Conservation (phyloP, 2,888 invertebrate genomes). For the Abscondita cerata region DNA sequence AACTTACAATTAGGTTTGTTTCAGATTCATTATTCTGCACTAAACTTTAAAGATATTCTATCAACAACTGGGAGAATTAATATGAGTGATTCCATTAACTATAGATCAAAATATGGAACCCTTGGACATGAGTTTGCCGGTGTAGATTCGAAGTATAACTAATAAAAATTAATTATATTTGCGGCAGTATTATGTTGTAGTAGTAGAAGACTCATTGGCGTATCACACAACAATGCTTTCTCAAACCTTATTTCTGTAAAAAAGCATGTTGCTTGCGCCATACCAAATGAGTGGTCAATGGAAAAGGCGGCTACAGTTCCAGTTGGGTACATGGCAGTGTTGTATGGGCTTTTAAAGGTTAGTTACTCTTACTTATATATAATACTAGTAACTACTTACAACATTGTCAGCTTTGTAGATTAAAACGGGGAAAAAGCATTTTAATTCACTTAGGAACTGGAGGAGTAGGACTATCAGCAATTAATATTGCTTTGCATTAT, state of each 20-base stretch:
- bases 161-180: conserved; percentile 53
- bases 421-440: conserved; percentile 56
- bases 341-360: conserved; percentile 44
- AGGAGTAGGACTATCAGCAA: conserved; percentile 80
- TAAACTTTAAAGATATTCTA: conserved; percentile 98
- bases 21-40: conserved; percentile 76
- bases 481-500: conserved; percentile 70
- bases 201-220: background rate
- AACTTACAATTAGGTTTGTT: no score
- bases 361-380: no score
- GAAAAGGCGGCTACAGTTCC: background rate
- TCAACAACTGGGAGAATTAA: conserved; percentile 67
- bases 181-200: conserved; percentile 57
- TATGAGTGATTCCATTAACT: conserved; percentile 54
- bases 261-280: background rate
- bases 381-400: no score
- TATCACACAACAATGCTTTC: background rate
- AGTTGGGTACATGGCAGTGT: conserved; percentile 63
- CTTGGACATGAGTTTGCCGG: conserved; percentile 75
- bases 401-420: conserved; percentile 39
- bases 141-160: conserved; percentile 26
- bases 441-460: conserved; percentile 69
- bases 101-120: conserved; percentile 69
- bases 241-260: background rate
- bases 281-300: background rate